Percentiles rank a stretch among this genome's conserved stretches.
These are phyloP conservation scores for Arnoldichthys spilopterus DNA, from an alignment of 2,797 vertebrate genomes.

Conservation along the genomic window DNA sequence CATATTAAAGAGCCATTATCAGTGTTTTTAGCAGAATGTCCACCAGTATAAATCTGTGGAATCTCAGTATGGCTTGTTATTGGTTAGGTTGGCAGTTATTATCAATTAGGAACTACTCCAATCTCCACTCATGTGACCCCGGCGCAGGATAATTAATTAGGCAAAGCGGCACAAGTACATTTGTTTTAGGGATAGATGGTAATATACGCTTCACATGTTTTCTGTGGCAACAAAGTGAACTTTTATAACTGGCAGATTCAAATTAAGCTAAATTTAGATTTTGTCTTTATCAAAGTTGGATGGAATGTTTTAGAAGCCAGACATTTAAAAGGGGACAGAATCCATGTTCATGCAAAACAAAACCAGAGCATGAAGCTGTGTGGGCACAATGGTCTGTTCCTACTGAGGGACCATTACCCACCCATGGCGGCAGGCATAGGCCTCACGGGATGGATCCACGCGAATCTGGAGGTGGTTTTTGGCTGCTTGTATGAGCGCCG, in stretches of 20 bases:
- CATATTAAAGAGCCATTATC: background rate
- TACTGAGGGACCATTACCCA: background rate
- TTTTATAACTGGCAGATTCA: background rate
- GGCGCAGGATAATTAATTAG: background rate
- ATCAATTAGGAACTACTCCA: background rate
- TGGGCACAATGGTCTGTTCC: background rate
- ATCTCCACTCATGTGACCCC: no score
- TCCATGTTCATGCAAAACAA: no score
- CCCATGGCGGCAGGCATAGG: slow-evolving; percentile 3
- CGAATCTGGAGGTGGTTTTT: slow-evolving; percentile 54
- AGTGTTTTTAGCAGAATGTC: background rate
- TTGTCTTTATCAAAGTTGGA: background rate
- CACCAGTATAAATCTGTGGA: background rate
- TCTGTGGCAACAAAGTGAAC: background rate
- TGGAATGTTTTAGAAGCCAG: background rate
- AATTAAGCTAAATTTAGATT: background rate
- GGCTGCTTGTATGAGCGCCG: slow-evolving; percentile 61
- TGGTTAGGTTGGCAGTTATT: no score
- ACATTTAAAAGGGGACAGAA: background rate
- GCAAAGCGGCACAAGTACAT: background rate
- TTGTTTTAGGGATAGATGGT: background rate
- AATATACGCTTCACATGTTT: background rate
- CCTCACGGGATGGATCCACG: slow-evolving; percentile 15
- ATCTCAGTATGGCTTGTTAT: background rate
- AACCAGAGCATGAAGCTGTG: background rate